Evolutionary conservation across 2,888 invertebrate species (phyloP), one percentile per base, ranked within the genome.

Genomic region (Hypolimnas misippus): DNA sequence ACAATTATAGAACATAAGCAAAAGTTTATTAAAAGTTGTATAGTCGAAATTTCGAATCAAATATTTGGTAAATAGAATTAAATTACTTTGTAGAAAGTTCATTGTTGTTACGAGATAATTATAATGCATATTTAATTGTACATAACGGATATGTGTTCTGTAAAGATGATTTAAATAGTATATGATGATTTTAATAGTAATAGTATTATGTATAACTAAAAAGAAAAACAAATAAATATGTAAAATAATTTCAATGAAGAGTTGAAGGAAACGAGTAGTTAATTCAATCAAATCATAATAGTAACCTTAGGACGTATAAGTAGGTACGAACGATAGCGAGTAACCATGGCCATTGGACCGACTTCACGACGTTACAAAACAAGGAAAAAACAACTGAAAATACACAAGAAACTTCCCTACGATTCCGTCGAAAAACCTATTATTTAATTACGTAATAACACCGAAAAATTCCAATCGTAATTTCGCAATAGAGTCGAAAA

Each of bases 401-500:
- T 14, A 44, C 51, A n/a, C 14, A 29, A 54, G 19, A 17, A 25
- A 31, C 33, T 49, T 19, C 44, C 8, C 14, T 17, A 46, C 16
- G 38, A 33, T 38, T 33, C n/a, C 14, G n/a, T 17, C 5, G 8
- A 49, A 51, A 57, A 29, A 21, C 35, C 19, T 12, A 42, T 6
- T 29, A 14, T 50, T 50, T 19, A 10, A 50, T 29, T 40, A 25
- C 6, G 14, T 42, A 38, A 38, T 40, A 53, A 8, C 10, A 70
- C 72, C 74, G 69, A 59, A 73, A 76, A 66, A 67, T 69, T 69
- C 67, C 65, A 63, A 69, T 67, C 65, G 67, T 70, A 71, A 73
- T 60, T 42, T 21, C 40, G 17, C 17, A 29, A 65, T 72, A 73
- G 65, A 63, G 68, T 29, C 58, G 31, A 71, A 49, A 63, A 60